Conservation (phyloP, 2,797 vertebrate genomes). For the Macropodus opercularis region DNA sequence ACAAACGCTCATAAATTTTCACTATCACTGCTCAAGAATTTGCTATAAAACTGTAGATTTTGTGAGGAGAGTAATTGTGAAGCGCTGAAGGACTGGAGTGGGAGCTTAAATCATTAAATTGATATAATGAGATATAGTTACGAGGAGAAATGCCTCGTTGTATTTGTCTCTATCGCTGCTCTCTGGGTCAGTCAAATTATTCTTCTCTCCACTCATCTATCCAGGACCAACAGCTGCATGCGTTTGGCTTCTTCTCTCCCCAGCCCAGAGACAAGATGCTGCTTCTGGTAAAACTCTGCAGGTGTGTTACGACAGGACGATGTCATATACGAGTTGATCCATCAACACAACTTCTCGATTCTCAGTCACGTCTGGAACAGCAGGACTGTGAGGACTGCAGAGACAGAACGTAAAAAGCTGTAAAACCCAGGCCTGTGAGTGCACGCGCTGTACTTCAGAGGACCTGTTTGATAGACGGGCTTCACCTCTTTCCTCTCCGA, state of each 20-base stretch:
- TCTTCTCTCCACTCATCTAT: constrained; percentile 16
- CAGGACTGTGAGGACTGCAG: no score
- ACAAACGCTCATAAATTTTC: neutral
- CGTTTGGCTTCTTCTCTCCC: neutral
- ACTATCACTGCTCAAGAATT: neutral
- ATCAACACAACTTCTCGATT: no score
- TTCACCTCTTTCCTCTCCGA: constrained; percentile 20
- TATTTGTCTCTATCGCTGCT: constrained; percentile 46
- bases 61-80: constrained; percentile 7
- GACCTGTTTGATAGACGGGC: constrained; percentile 23
- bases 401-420: no score
- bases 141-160: constrained; percentile 45
- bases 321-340: no score
- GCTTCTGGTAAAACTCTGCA: no score
- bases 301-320: no score
- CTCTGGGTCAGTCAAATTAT: constrained; percentile 46
- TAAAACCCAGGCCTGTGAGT: no score
- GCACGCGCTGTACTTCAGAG: no score
- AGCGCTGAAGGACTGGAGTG: constrained; percentile 26
- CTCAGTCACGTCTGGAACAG: no score
- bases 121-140: constrained; percentile 55
- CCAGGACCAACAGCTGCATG: constrained; percentile 28
- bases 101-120: constrained; percentile 43
- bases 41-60: neutral
- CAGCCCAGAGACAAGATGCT: constrained; percentile 35